Evolutionary conservation across 2,113 vertebrate species (phyloP), one percentile per base, ranked within the genome.

Genomic region (Bos taurus): DNA sequence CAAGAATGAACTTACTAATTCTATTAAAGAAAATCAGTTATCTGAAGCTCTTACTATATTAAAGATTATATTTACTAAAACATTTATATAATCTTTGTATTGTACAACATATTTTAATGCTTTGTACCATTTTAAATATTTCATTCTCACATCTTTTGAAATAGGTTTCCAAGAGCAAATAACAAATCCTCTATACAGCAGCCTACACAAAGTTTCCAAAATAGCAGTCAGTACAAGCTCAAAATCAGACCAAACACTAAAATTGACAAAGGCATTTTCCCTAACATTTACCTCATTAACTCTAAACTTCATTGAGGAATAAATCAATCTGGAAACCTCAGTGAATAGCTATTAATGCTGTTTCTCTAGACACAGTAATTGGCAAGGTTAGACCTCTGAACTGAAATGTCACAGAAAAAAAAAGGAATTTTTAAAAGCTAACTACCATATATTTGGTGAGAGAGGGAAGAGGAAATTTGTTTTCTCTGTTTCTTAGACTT

Each of bases 221-320:
- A 91, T 74, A 94, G 57, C 48, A 89, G 52, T 90, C 48, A 89
- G 57, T 90, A 48, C 16, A 92, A 90, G 81, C 43, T 97, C 82
- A 97, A 98, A 97, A 59, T 88, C 90, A 94, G 30, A 95, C 17
- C 28, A 80, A 97, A 88, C 26, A 86, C 10, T 88, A 84, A 96
- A 93, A 97, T 26, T 97, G 77, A 88, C 67, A 88, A 74, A 92
- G 52, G 23, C 26, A 89, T 96, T 97, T 97, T 92, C 57, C 28
- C 74, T 95, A 94, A 90, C 64, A 96, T 94, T 96, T 97, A 95
- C 81, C 77, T 98, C 84, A 92, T 92, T 97, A 97, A 94, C 80
- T 95, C 26, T 93, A 90, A 91, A 96, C 56, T 97, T 96, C 93
- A 97, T 82, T 82, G 87, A 96, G 90, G 43, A 92, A 94, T 90